phyloP scores from a whole-genome alignment of 2,888 invertebrate species.

The Miltochrista miniata region DNA sequence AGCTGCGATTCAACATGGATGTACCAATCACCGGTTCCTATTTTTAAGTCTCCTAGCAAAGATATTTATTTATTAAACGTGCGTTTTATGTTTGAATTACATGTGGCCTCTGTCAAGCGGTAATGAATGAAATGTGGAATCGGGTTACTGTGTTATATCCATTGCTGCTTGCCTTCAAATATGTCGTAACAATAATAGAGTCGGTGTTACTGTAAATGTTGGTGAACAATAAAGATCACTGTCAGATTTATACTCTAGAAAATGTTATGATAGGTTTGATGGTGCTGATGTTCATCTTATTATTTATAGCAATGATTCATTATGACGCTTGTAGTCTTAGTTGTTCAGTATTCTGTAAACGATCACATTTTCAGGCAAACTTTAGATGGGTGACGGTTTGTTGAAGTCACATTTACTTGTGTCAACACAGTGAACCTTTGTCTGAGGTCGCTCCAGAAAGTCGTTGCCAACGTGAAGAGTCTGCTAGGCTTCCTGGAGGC shows the following conservation, averaged over 20 bases:
- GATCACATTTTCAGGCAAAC: neutral
- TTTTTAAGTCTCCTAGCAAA: conserved; percentile 17
- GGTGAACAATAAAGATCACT: neutral
- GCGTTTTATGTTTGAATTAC: conserved; percentile 25
- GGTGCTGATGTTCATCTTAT: neutral
- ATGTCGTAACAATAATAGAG: neutral
- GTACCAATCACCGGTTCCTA: conserved; percentile 24
- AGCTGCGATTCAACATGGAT: conserved; percentile 17
- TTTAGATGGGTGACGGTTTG: neutral
- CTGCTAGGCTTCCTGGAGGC: no score
- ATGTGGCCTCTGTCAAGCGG: conserved; percentile 27
- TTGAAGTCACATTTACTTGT: no score
- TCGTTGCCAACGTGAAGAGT: no score
- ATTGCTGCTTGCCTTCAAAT: neutral
- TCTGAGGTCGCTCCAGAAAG: no score
- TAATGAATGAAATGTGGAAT: conserved; percentile 24
- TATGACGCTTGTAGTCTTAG: neutral
- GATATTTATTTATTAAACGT: conserved; percentile 25
- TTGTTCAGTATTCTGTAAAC: neutral
- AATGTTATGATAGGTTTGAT: neutral
- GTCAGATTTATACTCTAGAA: neutral
- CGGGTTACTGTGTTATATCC: conserved; percentile 15
- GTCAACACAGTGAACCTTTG: no score
- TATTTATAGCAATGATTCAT: neutral
- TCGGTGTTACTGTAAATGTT: neutral